Evolutionary conservation across 2,113 vertebrate species (phyloP), one percentile per base, ranked within the genome.

Genomic region (Brienomyrus longianalis): DNA sequence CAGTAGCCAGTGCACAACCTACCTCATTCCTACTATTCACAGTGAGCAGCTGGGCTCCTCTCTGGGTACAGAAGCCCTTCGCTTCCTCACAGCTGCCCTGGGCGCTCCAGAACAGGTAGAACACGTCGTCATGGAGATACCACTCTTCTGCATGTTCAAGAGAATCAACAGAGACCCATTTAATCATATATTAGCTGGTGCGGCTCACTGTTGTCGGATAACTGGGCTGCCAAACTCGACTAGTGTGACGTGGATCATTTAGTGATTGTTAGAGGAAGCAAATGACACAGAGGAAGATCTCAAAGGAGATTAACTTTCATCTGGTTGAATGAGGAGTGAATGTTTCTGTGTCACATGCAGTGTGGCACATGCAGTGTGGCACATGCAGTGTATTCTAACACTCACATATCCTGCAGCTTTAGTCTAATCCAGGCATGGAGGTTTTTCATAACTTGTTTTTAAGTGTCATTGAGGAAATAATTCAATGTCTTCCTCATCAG

Each of bases 71-170:
- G 70, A 56, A 89, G 4, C 0, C 3, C 1, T n/a, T 39, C 13
- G 88, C 88, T 15, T 52, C 35, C 10, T 84, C 70, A 11, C 88
- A 89, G 88, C 13, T 83, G 31, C 88, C 88, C 23, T 23, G 48
- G 51, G 52, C 31, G 47, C 51, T 77, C 88, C 51, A 89, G 51
- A 84, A 45, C 17, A 89, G 88, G 39, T 89, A 89, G n/a, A 84
- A 84, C 17, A 11, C 3, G 23, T 84, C 4, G 51, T 62, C 52
- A 47, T 62, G 80, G 21, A 83, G 80, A 59, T 59, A 31, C 88
- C 88, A 89, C 19, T 47, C n/a, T 39, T 77, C 66, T 70, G 43
- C 45, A 21, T 27, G 35, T 27, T 48, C 87, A 7, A 43, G 10
- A 31, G 45, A 48, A 59, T 84, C 50, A 21, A 83, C 21, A 27